phyloP scores from a whole-genome alignment of 2,113 vertebrate species.

The Castor canadensis region DNA sequence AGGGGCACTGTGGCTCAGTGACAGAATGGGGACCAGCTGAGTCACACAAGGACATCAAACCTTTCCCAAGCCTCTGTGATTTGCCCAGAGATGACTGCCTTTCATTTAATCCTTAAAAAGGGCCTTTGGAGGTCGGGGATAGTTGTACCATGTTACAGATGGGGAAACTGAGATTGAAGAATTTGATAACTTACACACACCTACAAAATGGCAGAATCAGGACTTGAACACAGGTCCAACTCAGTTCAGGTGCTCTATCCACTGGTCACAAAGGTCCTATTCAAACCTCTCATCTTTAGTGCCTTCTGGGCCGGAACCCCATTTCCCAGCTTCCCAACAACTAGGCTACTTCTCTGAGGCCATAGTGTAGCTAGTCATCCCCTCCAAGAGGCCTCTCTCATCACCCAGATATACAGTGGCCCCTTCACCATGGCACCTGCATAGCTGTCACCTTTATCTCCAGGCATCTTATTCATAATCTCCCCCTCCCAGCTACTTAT shows the following conservation, averaged over 20 bases:
- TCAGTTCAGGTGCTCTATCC: not conserved
- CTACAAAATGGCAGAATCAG: not conserved
- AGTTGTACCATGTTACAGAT: not conserved
- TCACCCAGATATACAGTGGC: not conserved
- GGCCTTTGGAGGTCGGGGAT: not conserved
- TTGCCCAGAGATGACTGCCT: not conserved
- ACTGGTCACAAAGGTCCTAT: not conserved
- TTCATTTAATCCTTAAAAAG: slow-evolving; percentile 33
- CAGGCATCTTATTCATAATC: not conserved
- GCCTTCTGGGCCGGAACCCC: not conserved
- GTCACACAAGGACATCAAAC: not conserved
- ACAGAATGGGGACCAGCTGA: slow-evolving; percentile 13
- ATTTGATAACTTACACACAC: not conserved
- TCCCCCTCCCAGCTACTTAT: not conserved
- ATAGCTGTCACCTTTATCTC: not conserved
- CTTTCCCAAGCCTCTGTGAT: not conserved
- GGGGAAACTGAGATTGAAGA: not conserved
- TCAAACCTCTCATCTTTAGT: not conserved
- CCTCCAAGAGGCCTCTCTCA: not conserved
- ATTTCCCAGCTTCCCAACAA: not conserved
- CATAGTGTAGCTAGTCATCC: not conserved
- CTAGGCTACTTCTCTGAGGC: not conserved
- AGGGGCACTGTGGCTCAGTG: not conserved
- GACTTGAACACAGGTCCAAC: not conserved
- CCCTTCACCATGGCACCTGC: not conserved